phyloP scores from a whole-genome alignment of 2,113 vertebrate species.

The Murina feae region DNA sequence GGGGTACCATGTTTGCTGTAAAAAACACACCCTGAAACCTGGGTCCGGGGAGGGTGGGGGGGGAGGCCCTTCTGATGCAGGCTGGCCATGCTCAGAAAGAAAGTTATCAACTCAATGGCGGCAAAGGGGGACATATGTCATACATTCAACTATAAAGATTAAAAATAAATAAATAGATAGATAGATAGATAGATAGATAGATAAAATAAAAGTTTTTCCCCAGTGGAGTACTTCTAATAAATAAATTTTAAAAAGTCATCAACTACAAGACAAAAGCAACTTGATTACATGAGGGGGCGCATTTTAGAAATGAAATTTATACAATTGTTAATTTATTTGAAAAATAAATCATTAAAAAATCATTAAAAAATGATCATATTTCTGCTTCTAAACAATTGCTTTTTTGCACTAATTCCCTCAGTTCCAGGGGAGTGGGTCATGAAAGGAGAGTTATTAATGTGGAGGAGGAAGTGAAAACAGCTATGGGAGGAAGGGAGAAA shows the following conservation, averaged over 20 bases:
- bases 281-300: neutral
- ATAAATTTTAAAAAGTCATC: too few relatives aligned
- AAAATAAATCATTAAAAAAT: too few relatives aligned
- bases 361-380: neutral
- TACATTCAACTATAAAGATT: too few relatives aligned
- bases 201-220: too few relatives aligned
- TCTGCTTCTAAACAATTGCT: neutral
- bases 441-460: neutral
- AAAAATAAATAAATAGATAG: too few relatives aligned
- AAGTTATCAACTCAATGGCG: neutral
- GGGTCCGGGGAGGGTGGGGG: neutral
- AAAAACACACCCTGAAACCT: slow-evolving; percentile 60
- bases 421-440: neutral
- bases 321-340: neutral
- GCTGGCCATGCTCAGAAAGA: neutral
- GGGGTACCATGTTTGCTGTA: slow-evolving; percentile 59
- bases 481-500: neutral
- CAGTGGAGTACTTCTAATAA: too few relatives aligned
- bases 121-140: too few relatives aligned
- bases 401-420: neutral
- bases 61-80: neutral
- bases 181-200: too few relatives aligned
- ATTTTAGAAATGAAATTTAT: neutral
- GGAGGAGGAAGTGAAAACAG: neutral
- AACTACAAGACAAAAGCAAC: too few relatives aligned